Percentiles rank a stretch among this genome's conserved stretches.
phyloP scores from a whole-genome alignment of 1,140 invertebrate species.

The Saccostrea cuccullata region DNA sequence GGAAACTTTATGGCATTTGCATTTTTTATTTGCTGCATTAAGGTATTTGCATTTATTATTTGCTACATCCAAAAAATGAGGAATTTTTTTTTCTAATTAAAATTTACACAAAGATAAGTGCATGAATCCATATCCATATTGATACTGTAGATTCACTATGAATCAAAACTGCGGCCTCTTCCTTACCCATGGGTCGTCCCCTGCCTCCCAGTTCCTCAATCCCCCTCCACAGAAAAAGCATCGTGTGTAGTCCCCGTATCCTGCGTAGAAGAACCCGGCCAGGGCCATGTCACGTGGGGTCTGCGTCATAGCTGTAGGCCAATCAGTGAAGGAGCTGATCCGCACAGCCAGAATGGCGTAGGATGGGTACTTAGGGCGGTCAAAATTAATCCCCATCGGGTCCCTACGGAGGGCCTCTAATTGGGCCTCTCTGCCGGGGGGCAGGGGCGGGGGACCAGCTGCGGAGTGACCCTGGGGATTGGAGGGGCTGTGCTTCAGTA shows the following conservation, averaged over 20 bases:
- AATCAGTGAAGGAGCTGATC: constrained; percentile 84
- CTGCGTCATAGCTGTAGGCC: constrained; percentile 80
- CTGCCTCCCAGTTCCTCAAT: constrained; percentile 50
- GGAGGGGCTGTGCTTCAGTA: neutral
- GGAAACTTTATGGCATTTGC: too few species aligned
- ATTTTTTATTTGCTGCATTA: too few species aligned
- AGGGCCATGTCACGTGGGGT: constrained; percentile 88
- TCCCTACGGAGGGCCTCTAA: neutral
- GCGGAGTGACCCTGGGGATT: neutral
- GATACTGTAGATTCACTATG: too few species aligned
- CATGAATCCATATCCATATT: too few species aligned
- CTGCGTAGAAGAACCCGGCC: constrained; percentile 94
- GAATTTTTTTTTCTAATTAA: too few species aligned
- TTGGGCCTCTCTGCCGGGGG: neutral
- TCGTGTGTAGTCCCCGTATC: constrained; percentile 68
- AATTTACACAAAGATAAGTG: too few species aligned
- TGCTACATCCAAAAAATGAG: too few species aligned
- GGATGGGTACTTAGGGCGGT: constrained; percentile 60
- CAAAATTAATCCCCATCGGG: constrained; percentile 58
- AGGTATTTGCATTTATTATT: too few species aligned
- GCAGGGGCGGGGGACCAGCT: neutral
- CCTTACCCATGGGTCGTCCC: constrained; percentile 49
- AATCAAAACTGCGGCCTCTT: neutral
- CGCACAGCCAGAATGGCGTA: constrained; percentile 83
- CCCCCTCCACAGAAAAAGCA: constrained; percentile 48